Conservation (phyloP, 2,888 invertebrate species). For the Adelognathus sp. region DNA sequence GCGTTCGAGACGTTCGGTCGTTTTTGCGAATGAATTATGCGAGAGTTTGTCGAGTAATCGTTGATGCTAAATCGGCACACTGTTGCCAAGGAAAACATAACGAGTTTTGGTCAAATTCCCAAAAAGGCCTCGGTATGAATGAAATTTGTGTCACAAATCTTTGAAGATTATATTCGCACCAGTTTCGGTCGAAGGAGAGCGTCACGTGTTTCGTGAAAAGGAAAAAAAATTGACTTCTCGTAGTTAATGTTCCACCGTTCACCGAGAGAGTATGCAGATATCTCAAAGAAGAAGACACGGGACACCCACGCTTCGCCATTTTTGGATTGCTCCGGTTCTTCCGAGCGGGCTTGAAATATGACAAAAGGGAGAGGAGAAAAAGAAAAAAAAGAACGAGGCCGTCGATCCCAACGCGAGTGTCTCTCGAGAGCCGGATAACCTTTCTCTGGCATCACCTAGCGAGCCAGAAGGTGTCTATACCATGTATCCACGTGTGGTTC, state of each 20-base stretch:
- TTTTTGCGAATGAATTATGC: conserved; percentile 22
- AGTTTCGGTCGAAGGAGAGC: too few relatives aligned
- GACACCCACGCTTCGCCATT: not conserved
- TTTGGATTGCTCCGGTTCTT: not conserved
- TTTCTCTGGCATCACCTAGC: too few relatives aligned
- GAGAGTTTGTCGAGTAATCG: conserved; percentile 17
- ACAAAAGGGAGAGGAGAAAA: not conserved
- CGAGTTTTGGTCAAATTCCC: too few relatives aligned
- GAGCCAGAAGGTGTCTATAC: too few relatives aligned
- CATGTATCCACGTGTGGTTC: conserved; percentile 9
- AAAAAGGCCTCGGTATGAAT: too few relatives aligned
- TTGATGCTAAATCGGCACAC: not conserved
- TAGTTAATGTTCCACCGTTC: not conserved
- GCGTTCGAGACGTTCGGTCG: not conserved
- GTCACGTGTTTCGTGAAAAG: too few relatives aligned
- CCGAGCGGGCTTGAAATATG: not conserved
- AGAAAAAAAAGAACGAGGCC: not conserved
- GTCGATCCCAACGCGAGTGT: not conserved
- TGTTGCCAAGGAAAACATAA: not conserved
- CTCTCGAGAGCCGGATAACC: not conserved
- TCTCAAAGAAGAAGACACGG: not conserved
- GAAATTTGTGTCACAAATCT: too few relatives aligned
- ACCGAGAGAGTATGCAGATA: not conserved
- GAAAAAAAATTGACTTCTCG: not conserved
- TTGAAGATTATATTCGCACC: too few relatives aligned